These are phyloP conservation scores for Anoplolepis gracilipes DNA, from an alignment of 1,140 invertebrate species.

Conservation along the genomic window DNA sequence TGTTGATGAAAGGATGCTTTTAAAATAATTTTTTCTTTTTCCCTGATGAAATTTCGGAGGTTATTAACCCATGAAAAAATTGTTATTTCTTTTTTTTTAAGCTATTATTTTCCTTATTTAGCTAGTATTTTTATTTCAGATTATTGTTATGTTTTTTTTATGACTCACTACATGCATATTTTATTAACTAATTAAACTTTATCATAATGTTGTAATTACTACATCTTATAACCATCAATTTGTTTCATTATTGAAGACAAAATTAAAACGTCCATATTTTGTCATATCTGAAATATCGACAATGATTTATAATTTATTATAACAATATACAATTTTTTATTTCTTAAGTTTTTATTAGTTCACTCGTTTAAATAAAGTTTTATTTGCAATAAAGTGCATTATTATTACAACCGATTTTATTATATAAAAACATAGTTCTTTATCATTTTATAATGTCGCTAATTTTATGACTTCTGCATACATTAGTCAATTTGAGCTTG, in stretches of 20 bases:
- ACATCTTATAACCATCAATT: not conserved
- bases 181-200: no score
- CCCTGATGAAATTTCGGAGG: no score
- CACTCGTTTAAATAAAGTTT: not conserved
- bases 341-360: no score
- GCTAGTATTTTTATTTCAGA: no score
- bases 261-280: not conserved
- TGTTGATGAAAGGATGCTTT: no score
- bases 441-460: conserved; percentile 16
- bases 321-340: not conserved
- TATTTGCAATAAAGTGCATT: not conserved
- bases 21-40: no score
- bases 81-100: no score
- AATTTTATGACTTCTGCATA: conserved; percentile 7
- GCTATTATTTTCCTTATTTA: no score
- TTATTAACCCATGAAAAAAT: no score
- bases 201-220: not conserved
- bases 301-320: not conserved
- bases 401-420: not conserved
- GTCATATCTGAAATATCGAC: not conserved
- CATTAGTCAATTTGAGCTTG: not conserved
- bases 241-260: not conserved
- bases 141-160: no score
- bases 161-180: no score
- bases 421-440: not conserved